These are phyloP conservation scores for Plagodis dolabraria DNA, from an alignment of 2,888 invertebrate genomes.

Conservation along the genomic window DNA sequence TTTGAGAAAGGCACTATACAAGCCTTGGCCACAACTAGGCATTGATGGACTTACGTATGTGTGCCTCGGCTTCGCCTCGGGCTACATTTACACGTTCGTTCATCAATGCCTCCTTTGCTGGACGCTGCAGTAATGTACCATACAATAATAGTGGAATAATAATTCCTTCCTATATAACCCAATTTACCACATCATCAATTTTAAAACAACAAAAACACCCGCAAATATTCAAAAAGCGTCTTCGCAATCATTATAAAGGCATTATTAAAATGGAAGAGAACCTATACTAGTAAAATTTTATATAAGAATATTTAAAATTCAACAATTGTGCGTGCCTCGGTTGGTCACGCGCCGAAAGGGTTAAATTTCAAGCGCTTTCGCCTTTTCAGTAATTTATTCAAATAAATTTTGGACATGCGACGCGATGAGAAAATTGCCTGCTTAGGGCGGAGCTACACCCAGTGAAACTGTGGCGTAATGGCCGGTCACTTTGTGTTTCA, in stretches of 20 bases:
- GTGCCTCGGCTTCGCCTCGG: no score
- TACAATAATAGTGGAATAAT: no score
- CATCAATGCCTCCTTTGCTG: no score
- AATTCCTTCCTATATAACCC: no score
- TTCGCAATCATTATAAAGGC: constrained; percentile 33
- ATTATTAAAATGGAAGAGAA: constrained; percentile 50
- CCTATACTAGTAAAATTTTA: constrained; percentile 25
- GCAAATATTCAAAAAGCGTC: constrained; percentile 20
- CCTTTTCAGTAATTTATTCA: constrained; percentile 75
- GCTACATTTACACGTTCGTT: no score
- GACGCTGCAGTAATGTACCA: no score
- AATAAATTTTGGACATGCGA: constrained; percentile 74
- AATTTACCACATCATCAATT: no score
- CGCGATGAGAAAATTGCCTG: constrained; percentile 64
- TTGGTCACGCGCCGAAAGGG: constrained; percentile 60
- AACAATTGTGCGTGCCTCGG: constrained; percentile 38
- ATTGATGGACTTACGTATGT: no score
- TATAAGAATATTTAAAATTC: constrained; percentile 56
- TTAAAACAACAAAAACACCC: no score
- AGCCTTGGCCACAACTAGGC: no score
- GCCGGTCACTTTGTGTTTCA: constrained; percentile 27
- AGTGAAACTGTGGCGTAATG: constrained; percentile 32
- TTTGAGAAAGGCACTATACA: no score
- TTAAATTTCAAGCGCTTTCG: constrained; percentile 77
- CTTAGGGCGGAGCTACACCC: constrained; percentile 52